Conservation (phyloP, 2,888 invertebrate species). For the Aplocera efformata region DNA sequence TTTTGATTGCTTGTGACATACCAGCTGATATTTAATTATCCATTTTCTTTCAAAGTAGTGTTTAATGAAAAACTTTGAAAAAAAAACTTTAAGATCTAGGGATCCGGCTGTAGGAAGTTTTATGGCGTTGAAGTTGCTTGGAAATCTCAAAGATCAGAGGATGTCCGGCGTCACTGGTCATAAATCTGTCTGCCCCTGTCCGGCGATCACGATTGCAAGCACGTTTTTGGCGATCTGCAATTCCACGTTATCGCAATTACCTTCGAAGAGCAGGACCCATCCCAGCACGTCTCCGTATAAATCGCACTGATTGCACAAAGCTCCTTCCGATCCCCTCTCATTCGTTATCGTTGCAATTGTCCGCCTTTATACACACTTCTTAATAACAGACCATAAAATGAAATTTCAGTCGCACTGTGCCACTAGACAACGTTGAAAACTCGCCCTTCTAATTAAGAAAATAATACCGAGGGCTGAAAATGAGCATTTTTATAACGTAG, state of each 20-base stretch:
- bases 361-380: conserved; percentile 51
- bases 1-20: no score
- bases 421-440: conserved; percentile 19
- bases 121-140: background rate
- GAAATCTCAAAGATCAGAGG: background rate
- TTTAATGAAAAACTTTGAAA: no score
- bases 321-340: conserved; percentile 62
- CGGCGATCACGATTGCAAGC: conserved; percentile 39
- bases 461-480: conserved; percentile 23
- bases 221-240: conserved; percentile 43
- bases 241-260: conserved; percentile 50
- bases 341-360: conserved; percentile 71
- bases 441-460: conserved; percentile 25
- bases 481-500: conserved; percentile 27
- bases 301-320: conserved; percentile 76
- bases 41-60: no score
- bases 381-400: conserved; percentile 58
- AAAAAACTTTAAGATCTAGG: no score
- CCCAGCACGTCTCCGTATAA: conserved; percentile 53
- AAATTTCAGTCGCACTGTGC: conserved; percentile 42
- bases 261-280: conserved; percentile 36
- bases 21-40: no score
- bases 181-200: conserved; percentile 21
- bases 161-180: conserved; percentile 12
- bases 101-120: no score